These are phyloP conservation scores for Phyllotis vaccarum DNA, from an alignment of 2,797 vertebrate genomes.

Conservation along the genomic window DNA sequence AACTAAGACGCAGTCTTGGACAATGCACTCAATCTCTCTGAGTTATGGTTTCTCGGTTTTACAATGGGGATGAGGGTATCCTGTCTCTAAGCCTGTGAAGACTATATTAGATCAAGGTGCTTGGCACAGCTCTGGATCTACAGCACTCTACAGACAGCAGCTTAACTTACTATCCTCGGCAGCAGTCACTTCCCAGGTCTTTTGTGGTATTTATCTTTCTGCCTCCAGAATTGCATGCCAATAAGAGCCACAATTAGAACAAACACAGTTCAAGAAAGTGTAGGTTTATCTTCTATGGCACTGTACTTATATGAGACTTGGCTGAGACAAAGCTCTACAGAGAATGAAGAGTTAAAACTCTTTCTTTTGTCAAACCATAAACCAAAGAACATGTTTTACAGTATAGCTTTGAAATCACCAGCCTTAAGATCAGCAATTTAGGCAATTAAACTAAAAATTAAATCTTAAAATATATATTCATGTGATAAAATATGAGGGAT, in stretches of 20 bases:
- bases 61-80: background rate
- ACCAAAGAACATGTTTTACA: conserved; percentile 9
- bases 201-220: background rate
- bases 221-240: background rate
- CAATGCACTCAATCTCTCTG: background rate
- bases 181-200: conserved; percentile 22
- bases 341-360: background rate
- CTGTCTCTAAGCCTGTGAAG: background rate
- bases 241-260: background rate
- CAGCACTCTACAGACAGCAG: background rate
- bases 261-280: background rate
- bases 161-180: background rate
- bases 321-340: background rate
- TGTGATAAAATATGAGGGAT: background rate
- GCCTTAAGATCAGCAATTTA: conserved; percentile 19
- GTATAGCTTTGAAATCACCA: conserved; percentile 11
- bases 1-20: background rate
- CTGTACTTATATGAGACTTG: background rate
- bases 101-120: background rate
- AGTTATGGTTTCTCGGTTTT: conserved; percentile 11
- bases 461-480: conserved; percentile 55
- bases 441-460: conserved; percentile 54
- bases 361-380: background rate
- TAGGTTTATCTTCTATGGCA: background rate
- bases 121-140: background rate